Percentiles rank a stretch among this genome's conserved stretches.
Evolutionary conservation across 2,888 invertebrate species (phyloP).

Genomic region (Troides oblongomaculatus): DNA sequence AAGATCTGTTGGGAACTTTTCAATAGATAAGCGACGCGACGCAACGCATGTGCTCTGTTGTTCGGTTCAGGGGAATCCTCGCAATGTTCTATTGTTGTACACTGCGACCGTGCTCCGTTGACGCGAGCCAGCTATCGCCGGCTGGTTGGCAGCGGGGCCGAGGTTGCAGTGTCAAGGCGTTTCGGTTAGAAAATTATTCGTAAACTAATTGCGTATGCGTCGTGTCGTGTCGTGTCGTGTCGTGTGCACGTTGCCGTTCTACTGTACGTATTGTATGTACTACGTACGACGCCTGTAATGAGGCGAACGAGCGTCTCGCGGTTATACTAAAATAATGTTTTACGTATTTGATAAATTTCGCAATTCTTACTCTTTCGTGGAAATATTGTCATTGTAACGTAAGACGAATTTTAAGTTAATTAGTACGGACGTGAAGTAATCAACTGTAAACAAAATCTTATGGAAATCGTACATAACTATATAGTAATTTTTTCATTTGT

Average conservation of each 20-base stretch:
- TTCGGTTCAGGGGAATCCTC: conserved; percentile 52
- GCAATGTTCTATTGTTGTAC: conserved; percentile 54
- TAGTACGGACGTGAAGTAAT: background rate
- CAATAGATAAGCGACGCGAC: conserved; percentile 12
- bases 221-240: conserved; percentile 34
- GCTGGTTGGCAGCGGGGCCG: conserved; percentile 40
- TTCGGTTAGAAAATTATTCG: conserved; percentile 42
- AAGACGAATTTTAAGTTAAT: background rate
- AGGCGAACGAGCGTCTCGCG: conserved; percentile 9
- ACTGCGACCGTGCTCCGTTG: conserved; percentile 62
- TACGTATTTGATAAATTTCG: conserved; percentile 5
- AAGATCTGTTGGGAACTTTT: conserved; percentile 30
- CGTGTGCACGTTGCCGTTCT: conserved; percentile 19
- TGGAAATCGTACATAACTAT: background rate
- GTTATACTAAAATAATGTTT: background rate
- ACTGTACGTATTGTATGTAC: background rate
- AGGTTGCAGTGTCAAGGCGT: conserved; percentile 70
- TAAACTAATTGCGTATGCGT: conserved; percentile 40
- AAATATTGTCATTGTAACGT: conserved; percentile 6
- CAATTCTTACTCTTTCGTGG: background rate
- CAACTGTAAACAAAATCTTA: background rate
- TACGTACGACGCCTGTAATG: conserved; percentile 8
- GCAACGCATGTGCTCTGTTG: conserved; percentile 43
- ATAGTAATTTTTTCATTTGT: background rate
- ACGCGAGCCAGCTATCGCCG: conserved; percentile 60